phyloP scores from a whole-genome alignment of 1,140 invertebrate species.

The Lepidurus couesii region DNA sequence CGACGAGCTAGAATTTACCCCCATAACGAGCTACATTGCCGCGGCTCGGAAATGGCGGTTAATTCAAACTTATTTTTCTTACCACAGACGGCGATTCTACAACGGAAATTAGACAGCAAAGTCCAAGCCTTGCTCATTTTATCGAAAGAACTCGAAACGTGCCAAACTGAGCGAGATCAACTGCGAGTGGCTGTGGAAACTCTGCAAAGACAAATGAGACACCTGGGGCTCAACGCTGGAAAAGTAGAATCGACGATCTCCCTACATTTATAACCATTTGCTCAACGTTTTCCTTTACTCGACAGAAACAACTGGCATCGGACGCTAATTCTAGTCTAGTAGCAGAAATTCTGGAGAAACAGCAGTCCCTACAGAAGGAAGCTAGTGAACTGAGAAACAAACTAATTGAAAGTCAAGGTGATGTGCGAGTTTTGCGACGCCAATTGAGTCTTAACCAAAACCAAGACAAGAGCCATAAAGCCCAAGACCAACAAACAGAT shows the following conservation, averaged over 20 bases:
- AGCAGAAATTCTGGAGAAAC: not conserved
- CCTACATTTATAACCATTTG: not conserved
- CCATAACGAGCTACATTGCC: too few relatives aligned
- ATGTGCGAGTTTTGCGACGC: not conserved
- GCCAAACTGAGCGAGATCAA: not conserved
- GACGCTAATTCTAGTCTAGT: not conserved
- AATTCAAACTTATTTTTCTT: too few relatives aligned
- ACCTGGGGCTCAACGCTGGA: not conserved
- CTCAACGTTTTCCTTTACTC: not conserved
- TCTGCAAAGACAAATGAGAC: not conserved
- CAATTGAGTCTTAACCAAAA: conserved; percentile 2
- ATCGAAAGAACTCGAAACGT: not conserved
- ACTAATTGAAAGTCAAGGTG: conserved; percentile 1
- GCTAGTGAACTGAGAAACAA: not conserved
- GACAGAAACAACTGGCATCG: not conserved
- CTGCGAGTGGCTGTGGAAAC: not conserved
- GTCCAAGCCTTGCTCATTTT: not conserved
- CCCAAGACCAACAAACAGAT: not conserved
- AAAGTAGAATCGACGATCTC: not conserved
- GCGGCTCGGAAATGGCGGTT: too few relatives aligned
- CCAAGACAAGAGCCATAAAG: not conserved
- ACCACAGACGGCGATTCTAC: not conserved
- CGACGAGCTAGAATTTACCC: too few relatives aligned
- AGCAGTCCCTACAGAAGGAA: not conserved
- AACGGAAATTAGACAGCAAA: not conserved